Evolutionary conservation across 1,140 invertebrate species (phyloP).

Genomic region (Pemphigus obesinymphae): DNA sequence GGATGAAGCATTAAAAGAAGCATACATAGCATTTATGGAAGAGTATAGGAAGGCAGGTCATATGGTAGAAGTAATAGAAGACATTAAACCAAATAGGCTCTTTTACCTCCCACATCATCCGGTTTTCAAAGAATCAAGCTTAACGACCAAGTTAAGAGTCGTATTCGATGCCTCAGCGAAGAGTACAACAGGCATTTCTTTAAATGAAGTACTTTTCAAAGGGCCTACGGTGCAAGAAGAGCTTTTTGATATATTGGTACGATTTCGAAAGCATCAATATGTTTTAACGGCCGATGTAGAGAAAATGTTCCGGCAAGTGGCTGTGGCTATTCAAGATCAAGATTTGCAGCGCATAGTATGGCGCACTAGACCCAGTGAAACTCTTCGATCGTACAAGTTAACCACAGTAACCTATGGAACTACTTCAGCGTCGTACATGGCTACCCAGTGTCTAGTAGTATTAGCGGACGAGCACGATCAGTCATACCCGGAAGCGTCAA

Average conservation of each 20-base stretch:
- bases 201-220: neutral
- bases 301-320: neutral
- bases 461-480: neutral
- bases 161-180: too few species aligned
- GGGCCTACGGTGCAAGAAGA: neutral
- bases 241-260: neutral
- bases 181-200: neutral
- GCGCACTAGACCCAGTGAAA: neutral
- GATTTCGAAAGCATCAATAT: neutral
- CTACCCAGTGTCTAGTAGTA: neutral
- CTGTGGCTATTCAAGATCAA: neutral
- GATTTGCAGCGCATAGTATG: neutral
- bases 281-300: neutral
- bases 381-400: neutral
- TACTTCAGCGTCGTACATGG: neutral
- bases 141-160: too few species aligned
- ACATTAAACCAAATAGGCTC: neutral
- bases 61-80: neutral
- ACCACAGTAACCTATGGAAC: slow-evolving; percentile 11
- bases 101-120: slow-evolving; percentile 43
- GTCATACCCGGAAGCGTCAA: neutral
- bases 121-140: slow-evolving; percentile 23
- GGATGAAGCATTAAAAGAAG: neutral
- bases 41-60: neutral
- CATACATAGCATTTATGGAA: neutral